Conservation (phyloP, 1,140 invertebrate genomes). For the Drosophila insularis region DNA sequence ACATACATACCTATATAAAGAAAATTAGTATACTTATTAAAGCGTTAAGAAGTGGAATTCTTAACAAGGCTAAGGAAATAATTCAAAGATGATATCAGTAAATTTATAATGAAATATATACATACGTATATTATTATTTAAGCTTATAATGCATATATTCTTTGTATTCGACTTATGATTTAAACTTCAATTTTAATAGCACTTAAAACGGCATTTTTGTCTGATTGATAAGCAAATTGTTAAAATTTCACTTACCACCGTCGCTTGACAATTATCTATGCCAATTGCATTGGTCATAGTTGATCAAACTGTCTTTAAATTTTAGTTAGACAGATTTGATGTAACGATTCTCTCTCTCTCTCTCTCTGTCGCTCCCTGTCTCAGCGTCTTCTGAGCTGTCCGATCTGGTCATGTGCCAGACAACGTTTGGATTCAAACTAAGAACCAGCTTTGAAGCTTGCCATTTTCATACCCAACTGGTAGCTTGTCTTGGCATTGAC, state of each 20-base stretch:
- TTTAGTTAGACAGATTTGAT: conserved; percentile 10
- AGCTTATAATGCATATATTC: too few species aligned
- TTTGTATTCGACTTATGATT: too few species aligned
- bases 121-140: too few species aligned
- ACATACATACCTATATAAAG: too few species aligned
- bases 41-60: too few species aligned
- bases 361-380: not conserved
- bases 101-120: too few species aligned
- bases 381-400: not conserved
- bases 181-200: too few species aligned
- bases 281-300: conserved; percentile 21
- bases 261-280: conserved; percentile 32
- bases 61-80: too few species aligned
- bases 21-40: too few species aligned
- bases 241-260: conserved; percentile 51
- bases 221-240: conserved; percentile 36
- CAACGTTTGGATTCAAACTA: conserved; percentile 42
- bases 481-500: not conserved
- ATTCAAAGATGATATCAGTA: too few species aligned
- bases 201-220: conserved; percentile 34
- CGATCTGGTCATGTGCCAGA: conserved; percentile 17
- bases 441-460: conserved; percentile 46
- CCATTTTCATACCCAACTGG: conserved; percentile 7
- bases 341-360: conserved; percentile 6
- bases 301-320: conserved; percentile 24